phyloP scores from a whole-genome alignment of 2,888 invertebrate genomes.

The Eilema depressum region DNA sequence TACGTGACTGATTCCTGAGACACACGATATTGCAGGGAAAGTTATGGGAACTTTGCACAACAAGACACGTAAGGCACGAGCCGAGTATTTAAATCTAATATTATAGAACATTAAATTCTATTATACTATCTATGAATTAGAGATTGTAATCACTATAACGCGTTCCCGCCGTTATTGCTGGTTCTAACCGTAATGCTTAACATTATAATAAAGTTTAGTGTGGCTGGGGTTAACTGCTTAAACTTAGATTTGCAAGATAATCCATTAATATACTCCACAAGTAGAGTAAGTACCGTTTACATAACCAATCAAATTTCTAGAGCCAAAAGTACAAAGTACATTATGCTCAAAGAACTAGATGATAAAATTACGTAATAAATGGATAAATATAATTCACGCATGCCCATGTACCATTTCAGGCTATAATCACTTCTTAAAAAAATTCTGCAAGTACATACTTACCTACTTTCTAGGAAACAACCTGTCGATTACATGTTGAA shows the following conservation, averaged over 20 bases:
- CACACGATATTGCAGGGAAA: conserved; percentile 57
- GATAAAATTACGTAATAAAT: not conserved
- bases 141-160: conserved; percentile 9
- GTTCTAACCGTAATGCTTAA: not conserved
- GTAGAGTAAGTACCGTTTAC: not conserved
- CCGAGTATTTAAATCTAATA: conserved; percentile 39
- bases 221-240: conserved; percentile 11
- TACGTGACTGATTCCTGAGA: conserved; percentile 65
- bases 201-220: conserved; percentile 4
- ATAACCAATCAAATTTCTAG: not conserved
- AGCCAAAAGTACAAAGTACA: not conserved
- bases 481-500: not conserved
- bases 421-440: not conserved
- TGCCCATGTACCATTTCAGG: too few species aligned
- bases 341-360: not conserved
- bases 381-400: too few species aligned
- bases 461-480: not conserved
- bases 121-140: conserved; percentile 22
- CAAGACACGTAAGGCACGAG: conserved; percentile 52
- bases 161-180: not conserved
- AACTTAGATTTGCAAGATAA: conserved; percentile 4
- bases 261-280: not conserved
- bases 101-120: conserved; percentile 36
- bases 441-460: not conserved
- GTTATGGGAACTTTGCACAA: conserved; percentile 64